phyloP scores from a whole-genome alignment of 30 jellyfish, hydroid and myxozoan species.

The Euphysa ruthae region DNA sequence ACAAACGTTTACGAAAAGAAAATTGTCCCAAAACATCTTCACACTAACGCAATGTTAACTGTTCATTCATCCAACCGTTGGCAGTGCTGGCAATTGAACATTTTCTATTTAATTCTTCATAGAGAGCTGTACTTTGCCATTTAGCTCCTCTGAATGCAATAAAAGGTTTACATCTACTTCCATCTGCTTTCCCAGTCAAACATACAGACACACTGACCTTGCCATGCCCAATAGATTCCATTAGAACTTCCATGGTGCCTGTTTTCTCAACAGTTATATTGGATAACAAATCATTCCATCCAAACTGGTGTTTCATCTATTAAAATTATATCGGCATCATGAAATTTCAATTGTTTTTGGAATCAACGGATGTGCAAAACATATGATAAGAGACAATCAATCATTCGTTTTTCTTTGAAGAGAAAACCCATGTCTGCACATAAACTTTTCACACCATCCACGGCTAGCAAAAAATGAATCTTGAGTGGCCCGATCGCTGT shows the following conservation, averaged over 20 bases:
- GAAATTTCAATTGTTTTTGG: not conserved
- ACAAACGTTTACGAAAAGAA: constrained; percentile 30
- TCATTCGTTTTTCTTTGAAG: not conserved
- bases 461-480: not conserved
- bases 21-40: constrained; percentile 12
- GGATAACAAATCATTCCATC: constrained; percentile 18
- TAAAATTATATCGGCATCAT: not conserved
- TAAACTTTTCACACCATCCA: constrained; percentile 17
- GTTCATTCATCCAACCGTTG: constrained; percentile 30
- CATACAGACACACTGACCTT: constrained; percentile 11
- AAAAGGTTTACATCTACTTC: constrained; percentile 31
- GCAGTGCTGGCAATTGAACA: constrained; percentile 36
- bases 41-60: constrained; percentile 3
- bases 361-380: constrained; percentile 5
- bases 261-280: constrained; percentile 38
- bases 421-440: constrained; percentile 3
- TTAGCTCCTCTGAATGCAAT: constrained; percentile 46
- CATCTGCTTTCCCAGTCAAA: constrained; percentile 31
- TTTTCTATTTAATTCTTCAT: constrained; percentile 14
- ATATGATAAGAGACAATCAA: not conserved
- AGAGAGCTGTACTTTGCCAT: constrained; percentile 22
- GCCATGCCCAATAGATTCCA: not conserved
- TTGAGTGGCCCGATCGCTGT: not conserved
- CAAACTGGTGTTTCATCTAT: constrained; percentile 21
- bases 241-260: constrained; percentile 12